These are phyloP conservation scores for Andrena flavipes DNA, from an alignment of 2,888 invertebrate species.

Conservation along the genomic window DNA sequence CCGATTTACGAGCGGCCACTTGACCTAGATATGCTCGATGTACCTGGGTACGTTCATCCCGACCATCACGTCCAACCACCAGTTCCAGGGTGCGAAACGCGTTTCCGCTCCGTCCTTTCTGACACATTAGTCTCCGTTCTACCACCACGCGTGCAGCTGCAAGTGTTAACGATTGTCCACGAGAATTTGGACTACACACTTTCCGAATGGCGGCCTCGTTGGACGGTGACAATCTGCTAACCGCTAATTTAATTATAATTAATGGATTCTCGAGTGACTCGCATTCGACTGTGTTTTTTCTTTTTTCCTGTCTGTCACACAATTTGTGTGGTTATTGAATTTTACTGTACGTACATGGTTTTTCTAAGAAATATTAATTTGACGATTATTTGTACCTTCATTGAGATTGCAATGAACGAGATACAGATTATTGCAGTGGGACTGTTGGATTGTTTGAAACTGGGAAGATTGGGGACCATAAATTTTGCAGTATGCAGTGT, in stretches of 20 bases:
- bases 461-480: too few relatives aligned
- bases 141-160: conserved; percentile 22
- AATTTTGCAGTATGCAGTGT: too few relatives aligned
- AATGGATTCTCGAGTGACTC: neutral
- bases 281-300: neutral
- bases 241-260: neutral
- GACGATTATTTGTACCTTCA: too few relatives aligned
- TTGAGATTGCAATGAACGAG: too few relatives aligned
- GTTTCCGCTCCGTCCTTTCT: conserved; percentile 65
- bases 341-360: neutral
- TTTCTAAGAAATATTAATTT: too few relatives aligned
- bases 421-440: too few relatives aligned
- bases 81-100: conserved; percentile 65
- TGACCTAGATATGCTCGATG: conserved; percentile 75
- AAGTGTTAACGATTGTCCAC: conserved; percentile 59
- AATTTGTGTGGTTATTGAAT: neutral
- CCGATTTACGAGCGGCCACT: conserved; percentile 75
- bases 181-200: conserved; percentile 30
- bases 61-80: conserved; percentile 38
- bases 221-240: conserved; percentile 23
- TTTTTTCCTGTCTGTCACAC: too few relatives aligned
- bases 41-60: conserved; percentile 57
- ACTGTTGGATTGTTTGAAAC: too few relatives aligned
- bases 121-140: conserved; percentile 63
- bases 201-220: conserved; percentile 31